A percentile compares a stretch with the other conserved stretches of the same genome.
These are phyloP conservation scores for Merluccius polli DNA, from an alignment of 2,797 vertebrate genomes.

Conservation along the genomic window DNA sequence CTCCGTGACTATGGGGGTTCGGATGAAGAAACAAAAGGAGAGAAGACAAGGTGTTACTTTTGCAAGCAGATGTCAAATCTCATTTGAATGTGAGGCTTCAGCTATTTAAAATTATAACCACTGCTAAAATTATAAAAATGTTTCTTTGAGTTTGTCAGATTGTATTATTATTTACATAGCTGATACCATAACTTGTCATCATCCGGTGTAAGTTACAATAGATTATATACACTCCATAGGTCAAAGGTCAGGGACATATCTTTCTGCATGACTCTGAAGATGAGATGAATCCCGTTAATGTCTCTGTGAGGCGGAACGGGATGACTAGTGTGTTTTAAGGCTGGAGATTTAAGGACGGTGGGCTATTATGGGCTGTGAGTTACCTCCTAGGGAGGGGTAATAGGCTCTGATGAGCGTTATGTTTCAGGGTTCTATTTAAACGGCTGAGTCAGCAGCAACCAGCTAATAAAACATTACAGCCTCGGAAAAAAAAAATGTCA, in stretches of 20 bases:
- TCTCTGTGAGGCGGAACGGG: neutral
- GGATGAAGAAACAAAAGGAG: neutral
- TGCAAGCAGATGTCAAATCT: neutral
- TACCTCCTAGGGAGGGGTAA: neutral
- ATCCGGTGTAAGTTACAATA: too few relatives aligned
- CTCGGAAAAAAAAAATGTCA: neutral
- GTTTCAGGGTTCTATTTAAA: neutral
- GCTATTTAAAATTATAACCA: neutral
- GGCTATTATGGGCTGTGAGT: neutral
- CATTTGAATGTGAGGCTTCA: neutral
- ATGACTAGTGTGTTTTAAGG: neutral
- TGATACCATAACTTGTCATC: too few relatives aligned
- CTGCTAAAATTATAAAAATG: too few relatives aligned
- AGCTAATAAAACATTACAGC: neutral
- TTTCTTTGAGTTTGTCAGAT: too few relatives aligned
- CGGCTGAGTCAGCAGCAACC: neutral
- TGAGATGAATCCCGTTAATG: neutral
- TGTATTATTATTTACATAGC: too few relatives aligned
- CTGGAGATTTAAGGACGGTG: neutral
- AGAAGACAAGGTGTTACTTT: neutral
- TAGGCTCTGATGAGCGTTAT: neutral
- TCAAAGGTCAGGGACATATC: neutral
- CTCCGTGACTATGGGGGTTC: constrained; percentile 77
- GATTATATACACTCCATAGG: too few relatives aligned
- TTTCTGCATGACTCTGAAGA: neutral